Percentiles rank a stretch among this genome's conserved stretches.
phyloP scores from a whole-genome alignment of 2,113 vertebrate genomes.

The Archilochus colubris region DNA sequence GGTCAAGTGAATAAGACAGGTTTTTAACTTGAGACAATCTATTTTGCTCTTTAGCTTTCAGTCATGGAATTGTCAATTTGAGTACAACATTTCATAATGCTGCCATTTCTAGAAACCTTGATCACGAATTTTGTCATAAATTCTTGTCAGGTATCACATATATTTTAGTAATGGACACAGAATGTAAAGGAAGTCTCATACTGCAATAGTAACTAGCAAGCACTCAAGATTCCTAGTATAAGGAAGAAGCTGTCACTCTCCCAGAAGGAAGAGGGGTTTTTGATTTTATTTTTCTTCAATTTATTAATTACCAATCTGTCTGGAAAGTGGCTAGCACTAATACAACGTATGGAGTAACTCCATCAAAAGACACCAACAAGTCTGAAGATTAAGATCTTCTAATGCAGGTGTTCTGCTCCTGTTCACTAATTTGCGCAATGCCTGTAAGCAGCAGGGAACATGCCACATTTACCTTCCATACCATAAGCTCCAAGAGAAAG shows the following conservation, averaged over 20 bases:
- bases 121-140: not conserved
- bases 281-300: not conserved
- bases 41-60: not conserved
- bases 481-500: not conserved
- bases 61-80: not conserved
- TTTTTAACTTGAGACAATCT: not conserved
- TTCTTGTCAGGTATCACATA: not conserved
- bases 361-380: not conserved
- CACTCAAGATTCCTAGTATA: not conserved
- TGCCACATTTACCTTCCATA: not conserved
- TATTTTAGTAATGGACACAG: not conserved
- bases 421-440: not conserved
- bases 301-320: not conserved
- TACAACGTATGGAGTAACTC: not conserved
- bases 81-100: not conserved
- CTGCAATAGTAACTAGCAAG: not conserved
- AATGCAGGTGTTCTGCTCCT: not conserved
- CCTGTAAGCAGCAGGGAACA: not conserved
- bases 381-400: not conserved
- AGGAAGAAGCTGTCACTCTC: not conserved
- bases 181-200: not conserved
- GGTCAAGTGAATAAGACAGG: not conserved
- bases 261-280: accelerated
- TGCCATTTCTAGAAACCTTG: not conserved
- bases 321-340: not conserved